Base-by-base conservation (phyloP, 2,797 vertebrate genomes). In the Lepilemur septentrionalis region DNA sequence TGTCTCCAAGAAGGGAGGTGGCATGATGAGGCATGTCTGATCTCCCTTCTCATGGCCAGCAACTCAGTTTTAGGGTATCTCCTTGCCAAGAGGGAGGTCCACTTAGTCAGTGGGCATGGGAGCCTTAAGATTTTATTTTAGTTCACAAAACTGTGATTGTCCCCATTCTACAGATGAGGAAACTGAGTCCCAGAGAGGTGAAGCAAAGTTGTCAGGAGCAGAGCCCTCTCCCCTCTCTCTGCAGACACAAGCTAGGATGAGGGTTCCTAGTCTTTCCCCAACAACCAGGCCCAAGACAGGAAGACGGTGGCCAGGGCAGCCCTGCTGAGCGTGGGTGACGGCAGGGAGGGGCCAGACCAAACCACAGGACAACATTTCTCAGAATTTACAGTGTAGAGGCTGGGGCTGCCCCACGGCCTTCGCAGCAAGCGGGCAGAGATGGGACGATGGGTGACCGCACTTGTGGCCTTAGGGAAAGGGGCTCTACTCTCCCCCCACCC, bases 311-410 rank as follows among this genome's bases (percentile, higher is more conserved):
- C 59, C 41, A 43, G 89, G 92, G 52, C 73, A 89, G 48, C 70
- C 59, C 75, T 69, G 43, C 32, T 32, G 7, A 84, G 20, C n/a
- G 11, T 4, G 13, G 30, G n/a, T 8, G 50, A 18, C 2, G n/a
- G 61, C 0, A 28, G 38, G 81, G 67, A 85, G 50, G 75, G 48
- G 82, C 89, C 17, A 41, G 14, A 35, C 15, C 59, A 75, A 85
- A 93, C 83, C 86, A 50, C 85, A 35, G 46, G 72, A 76, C 69
- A 82, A 46, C 72, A 67, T 89, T 97, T 97, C 96, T 97, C 91
- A 86, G 96, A 97, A 98, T 88, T 96, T 86, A 12, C 11, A 91
- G 93, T 4, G 79, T 35, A 76, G 88, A 48, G 43, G 70, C 50
- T 17, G 35, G 70, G 80, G 90, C 52, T 92, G 30, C 75, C 67